Percentiles rank a stretch among this genome's conserved stretches.
Evolutionary conservation across 2,797 vertebrate species (phyloP).

Genomic region (Octomys mimax): DNA sequence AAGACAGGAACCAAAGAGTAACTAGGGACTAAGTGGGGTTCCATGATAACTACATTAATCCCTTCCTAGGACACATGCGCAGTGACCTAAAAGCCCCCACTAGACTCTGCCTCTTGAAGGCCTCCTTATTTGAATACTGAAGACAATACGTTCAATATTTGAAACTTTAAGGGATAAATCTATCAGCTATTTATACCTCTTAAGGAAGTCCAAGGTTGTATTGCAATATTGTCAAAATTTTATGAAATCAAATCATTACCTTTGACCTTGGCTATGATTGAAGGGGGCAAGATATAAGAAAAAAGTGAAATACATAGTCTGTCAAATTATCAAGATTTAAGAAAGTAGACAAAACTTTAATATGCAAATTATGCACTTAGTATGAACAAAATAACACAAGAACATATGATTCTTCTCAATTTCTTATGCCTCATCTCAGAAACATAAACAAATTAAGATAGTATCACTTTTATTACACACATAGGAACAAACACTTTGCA

Average conservation of each 20-base stretch:
- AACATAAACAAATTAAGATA: neutral
- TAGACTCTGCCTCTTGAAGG: neutral
- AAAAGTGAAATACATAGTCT: neutral
- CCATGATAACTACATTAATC: neutral
- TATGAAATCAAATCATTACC: conserved; percentile 18
- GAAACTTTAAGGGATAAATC: neutral
- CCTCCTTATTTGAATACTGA: neutral
- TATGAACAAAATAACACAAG: conserved; percentile 12
- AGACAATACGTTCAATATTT: neutral
- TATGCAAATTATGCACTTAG: neutral
- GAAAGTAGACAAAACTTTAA: conserved; percentile 16
- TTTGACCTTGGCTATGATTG: neutral
- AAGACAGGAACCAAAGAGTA: neutral
- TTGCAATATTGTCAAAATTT: neutral
- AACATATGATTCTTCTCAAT: neutral
- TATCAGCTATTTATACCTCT: conserved; percentile 1
- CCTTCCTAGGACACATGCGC: neutral
- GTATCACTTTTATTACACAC: neutral
- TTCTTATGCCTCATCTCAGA: neutral
- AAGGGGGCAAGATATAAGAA: neutral
- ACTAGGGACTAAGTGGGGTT: neutral
- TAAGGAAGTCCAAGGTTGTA: neutral
- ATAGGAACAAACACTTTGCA: neutral
- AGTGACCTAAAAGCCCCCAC: neutral
- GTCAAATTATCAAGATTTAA: neutral